Evolutionary conservation across 1,140 invertebrate species (phyloP).

Genomic region (Pogonomyrmex californicus): DNA sequence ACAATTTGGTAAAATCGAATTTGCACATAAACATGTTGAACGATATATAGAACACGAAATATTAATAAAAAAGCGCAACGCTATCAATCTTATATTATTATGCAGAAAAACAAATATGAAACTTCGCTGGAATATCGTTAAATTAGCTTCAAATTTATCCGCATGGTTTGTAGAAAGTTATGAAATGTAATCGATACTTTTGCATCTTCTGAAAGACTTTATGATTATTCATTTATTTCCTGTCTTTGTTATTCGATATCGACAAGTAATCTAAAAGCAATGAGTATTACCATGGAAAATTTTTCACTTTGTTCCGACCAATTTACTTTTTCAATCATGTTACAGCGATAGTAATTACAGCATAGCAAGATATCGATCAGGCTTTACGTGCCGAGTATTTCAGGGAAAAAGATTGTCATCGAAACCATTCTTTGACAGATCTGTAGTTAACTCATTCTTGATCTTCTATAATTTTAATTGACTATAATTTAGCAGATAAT

Average conservation of each 20-base stretch:
- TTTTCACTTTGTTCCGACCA: constrained; percentile 21
- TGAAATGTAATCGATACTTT: not conserved
- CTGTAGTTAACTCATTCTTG: not conserved
- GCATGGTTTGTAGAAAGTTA: not conserved
- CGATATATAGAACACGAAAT: not conserved
- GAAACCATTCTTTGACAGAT: not conserved
- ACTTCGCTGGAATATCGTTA: not conserved
- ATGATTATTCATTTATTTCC: not conserved
- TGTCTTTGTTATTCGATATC: constrained; percentile 3
- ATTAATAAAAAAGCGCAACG: not conserved
- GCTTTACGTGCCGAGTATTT: constrained; percentile 14
- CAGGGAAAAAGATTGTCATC: not conserved
- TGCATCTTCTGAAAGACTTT: constrained; percentile 17
- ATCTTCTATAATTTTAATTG: not conserved
- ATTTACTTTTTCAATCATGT: constrained; percentile 52
- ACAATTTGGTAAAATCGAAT: not conserved
- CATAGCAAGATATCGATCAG: constrained; percentile 24
- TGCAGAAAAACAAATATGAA: constrained; percentile 3
- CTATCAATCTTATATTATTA: not conserved
- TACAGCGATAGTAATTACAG: constrained; percentile 31
- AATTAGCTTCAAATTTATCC: not conserved
- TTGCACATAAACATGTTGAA: not conserved
- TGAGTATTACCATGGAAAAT: constrained; percentile 26
- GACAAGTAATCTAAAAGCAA: constrained; percentile 24
- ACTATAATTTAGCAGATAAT: not conserved